A percentile compares a stretch with the other conserved stretches of the same genome.
These are phyloP conservation scores for Loriculus beryllinus DNA, from an alignment of 2,797 vertebrate species.

Conservation along the genomic window DNA sequence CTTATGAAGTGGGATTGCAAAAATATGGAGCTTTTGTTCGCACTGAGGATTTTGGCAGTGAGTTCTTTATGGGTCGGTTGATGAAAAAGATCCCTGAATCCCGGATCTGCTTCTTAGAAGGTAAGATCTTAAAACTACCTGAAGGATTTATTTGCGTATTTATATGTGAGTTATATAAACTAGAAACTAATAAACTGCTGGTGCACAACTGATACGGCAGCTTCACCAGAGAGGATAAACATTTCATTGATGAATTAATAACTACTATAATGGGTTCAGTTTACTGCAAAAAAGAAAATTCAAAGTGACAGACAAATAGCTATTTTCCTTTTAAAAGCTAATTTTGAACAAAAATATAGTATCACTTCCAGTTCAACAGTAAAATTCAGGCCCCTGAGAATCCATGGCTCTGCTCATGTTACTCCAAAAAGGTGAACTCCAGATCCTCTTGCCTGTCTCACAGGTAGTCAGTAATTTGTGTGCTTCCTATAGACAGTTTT, in stretches of 20 bases:
- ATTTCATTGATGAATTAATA: background rate
- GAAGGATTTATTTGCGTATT: background rate
- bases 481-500: background rate
- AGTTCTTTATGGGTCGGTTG: slow-evolving; percentile 83
- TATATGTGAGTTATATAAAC: background rate
- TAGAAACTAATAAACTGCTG: background rate
- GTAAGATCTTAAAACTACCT: slow-evolving; percentile 28
- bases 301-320: background rate
- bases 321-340: background rate
- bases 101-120: slow-evolving; percentile 78
- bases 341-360: background rate
- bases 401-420: background rate
- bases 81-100: slow-evolving; percentile 78
- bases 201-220: background rate
- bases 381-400: background rate
- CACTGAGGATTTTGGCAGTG: slow-evolving; percentile 77
- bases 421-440: background rate
- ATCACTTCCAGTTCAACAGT: background rate
- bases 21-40: slow-evolving; percentile 80
- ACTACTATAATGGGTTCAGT: background rate
- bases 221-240: background rate
- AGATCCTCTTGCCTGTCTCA: background rate
- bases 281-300: background rate
- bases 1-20: slow-evolving; percentile 79
- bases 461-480: background rate